Percentiles rank a stretch among this genome's conserved stretches.
Conservation (phyloP, 2,888 invertebrate genomes). For the Pseudanteris insignis region DNA sequence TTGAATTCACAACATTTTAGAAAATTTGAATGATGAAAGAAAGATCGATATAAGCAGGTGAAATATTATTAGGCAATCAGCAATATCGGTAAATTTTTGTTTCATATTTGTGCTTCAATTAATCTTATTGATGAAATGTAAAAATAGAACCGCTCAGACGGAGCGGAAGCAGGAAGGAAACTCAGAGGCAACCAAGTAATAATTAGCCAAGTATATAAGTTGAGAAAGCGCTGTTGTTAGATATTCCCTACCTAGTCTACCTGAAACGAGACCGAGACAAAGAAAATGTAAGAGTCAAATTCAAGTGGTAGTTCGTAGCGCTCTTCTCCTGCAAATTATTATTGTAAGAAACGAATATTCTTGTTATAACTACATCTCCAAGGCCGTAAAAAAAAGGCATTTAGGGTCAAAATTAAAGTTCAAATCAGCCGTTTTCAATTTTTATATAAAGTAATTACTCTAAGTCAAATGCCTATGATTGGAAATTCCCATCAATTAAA, state of each 20-base stretch:
- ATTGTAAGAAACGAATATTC: constrained; percentile 12
- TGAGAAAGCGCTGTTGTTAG: constrained; percentile 43
- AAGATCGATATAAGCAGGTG: too few relatives aligned
- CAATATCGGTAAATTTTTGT: too few relatives aligned
- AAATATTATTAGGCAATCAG: too few relatives aligned
- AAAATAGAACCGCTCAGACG: constrained; percentile 22
- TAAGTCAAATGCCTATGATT: too few relatives aligned
- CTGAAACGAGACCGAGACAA: constrained; percentile 25
- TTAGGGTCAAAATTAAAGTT: too few relatives aligned
- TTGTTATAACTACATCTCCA: too few relatives aligned
- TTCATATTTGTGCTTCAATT: background rate
- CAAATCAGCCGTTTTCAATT: too few relatives aligned
- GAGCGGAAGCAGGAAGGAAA: constrained; percentile 57
- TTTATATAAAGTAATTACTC: too few relatives aligned
- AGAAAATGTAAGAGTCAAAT: constrained; percentile 30
- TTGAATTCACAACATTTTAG: constrained; percentile 4
- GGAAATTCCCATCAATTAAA: too few relatives aligned
- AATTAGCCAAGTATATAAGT: constrained; percentile 49
- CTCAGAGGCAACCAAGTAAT: constrained; percentile 50
- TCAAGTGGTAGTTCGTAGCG: constrained; percentile 11
- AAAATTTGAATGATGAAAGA: too few relatives aligned
- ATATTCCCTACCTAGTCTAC: constrained; percentile 20
- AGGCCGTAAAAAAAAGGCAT: too few relatives aligned
- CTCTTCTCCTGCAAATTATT: constrained; percentile 19
- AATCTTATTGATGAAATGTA: constrained; percentile 38